Evolutionary conservation across 2,113 vertebrate species (phyloP).

Genomic region (Murina feae): DNA sequence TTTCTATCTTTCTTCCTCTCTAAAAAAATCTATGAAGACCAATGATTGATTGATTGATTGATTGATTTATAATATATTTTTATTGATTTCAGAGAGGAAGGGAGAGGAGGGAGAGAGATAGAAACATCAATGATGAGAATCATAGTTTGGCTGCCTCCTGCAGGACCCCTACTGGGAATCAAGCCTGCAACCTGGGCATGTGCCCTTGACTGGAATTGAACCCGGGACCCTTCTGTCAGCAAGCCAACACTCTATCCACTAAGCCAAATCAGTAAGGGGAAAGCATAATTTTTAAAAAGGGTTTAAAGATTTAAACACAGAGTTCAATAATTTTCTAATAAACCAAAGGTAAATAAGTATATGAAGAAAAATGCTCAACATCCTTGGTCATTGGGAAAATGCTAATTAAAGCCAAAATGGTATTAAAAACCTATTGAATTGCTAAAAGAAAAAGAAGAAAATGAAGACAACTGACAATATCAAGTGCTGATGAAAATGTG

Average conservation of each 20-base stretch:
- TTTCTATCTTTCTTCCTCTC: neutral
- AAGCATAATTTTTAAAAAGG: neutral
- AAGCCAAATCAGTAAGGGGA: no score
- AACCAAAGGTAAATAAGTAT: neutral
- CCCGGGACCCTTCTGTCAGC: no score
- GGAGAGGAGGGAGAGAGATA: no score
- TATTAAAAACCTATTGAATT: constrained; percentile 25
- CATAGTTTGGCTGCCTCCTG: no score
- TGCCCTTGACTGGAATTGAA: no score
- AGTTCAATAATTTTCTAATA: neutral
- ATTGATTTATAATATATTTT: no score
- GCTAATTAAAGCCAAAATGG: neutral
- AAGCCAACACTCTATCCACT: no score
- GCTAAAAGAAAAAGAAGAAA: neutral
- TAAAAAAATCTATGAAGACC: neutral
- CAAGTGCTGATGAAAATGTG: neutral
- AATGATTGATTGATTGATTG: no score
- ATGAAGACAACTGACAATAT: neutral
- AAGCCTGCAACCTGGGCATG: no score
- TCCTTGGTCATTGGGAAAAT: constrained; percentile 1
- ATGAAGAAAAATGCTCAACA: neutral
- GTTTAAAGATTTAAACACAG: neutral
- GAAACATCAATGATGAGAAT: no score
- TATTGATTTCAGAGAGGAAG: no score
- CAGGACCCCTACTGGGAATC: no score